phyloP scores from a whole-genome alignment of 2,113 vertebrate species.

The Nothocercus julius region DNA sequence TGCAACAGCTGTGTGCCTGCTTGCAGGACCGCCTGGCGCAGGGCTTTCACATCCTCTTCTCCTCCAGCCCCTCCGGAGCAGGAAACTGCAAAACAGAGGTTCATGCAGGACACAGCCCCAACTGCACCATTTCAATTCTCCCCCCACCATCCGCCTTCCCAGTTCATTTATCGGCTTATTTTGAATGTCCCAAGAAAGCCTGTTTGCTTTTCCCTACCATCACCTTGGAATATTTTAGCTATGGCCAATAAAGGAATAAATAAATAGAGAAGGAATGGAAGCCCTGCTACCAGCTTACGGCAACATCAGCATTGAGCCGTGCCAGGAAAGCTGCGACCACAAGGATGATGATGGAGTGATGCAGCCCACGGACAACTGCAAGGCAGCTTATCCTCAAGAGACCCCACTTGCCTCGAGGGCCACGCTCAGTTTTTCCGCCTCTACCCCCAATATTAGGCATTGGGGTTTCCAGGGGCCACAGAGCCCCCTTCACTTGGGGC shows the following conservation, averaged over 20 bases:
- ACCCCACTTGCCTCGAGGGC: no score
- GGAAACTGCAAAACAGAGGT: background rate
- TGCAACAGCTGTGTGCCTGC: background rate
- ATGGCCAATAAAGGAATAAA: slow-evolving; percentile 28
- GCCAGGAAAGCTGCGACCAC: background rate
- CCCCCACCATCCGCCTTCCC: background rate
- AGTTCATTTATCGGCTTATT: background rate
- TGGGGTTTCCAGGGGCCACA: background rate
- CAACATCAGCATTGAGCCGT: background rate
- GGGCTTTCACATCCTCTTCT: slow-evolving; percentile 31
- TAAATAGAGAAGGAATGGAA: background rate
- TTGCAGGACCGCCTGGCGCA: background rate
- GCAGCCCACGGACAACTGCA: background rate
- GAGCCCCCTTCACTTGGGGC: no score
- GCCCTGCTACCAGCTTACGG: background rate
- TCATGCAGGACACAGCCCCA: background rate
- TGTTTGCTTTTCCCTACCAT: background rate
- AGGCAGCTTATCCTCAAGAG: background rate
- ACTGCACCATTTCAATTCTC: background rate
- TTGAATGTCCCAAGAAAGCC: background rate
- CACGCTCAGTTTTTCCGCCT: background rate
- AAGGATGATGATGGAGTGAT: background rate
- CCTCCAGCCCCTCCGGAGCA: background rate
- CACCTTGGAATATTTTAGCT: background rate
- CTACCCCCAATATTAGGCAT: background rate